Base-by-base conservation (phyloP, 2,888 invertebrate genomes). In the Ormyrus pomaceus region DNA sequence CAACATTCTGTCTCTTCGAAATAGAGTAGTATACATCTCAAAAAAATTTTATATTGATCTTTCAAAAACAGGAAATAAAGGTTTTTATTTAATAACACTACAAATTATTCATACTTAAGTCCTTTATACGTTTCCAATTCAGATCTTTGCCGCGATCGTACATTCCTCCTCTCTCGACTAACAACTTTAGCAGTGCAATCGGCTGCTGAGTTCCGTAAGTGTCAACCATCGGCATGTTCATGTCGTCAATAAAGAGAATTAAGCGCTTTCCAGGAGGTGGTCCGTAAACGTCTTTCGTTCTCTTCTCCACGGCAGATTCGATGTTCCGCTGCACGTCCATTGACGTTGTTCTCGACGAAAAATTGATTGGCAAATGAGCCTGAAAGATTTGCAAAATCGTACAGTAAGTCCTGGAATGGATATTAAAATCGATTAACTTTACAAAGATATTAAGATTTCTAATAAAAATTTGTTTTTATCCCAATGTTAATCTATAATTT, bases 131-230 rank as follows among this genome's bases (percentile, higher is more conserved):
- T 90, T 96, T 98, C 97, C 98, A 97, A 89, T 94, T 96, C 6
- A 98, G 93, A 87, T 97, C 97, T 89, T 96, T 97, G 48, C 95
- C 96, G 74, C 97, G 92, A 90, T 97, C 97, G 88, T 97, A 98
- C 90, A 97, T 94, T 19, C 98, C 98, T 76, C 95, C 95, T 82
- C 94, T 93, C 91, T 98, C 97, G 82, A 98, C 94, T n/a, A 98
- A 90, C 10, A 97, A 91, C 89, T 98, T 98, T n/a, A 98, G 91
- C 56, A 98, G 91, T 0, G 98, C 98, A 84, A 98, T 97, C 0
- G 98, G 98, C 87, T 98, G 98, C 87, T 98, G 98, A 0, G 97
- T 98, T 0, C 98, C 98, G 88, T 98, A 98, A 0, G 93, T 94
- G 87, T 97, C 96, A 65, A 95, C 95, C 91, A 95, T 93, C 53